phyloP scores from a whole-genome alignment of 2,797 vertebrate species.

The Channallabes apus region DNA sequence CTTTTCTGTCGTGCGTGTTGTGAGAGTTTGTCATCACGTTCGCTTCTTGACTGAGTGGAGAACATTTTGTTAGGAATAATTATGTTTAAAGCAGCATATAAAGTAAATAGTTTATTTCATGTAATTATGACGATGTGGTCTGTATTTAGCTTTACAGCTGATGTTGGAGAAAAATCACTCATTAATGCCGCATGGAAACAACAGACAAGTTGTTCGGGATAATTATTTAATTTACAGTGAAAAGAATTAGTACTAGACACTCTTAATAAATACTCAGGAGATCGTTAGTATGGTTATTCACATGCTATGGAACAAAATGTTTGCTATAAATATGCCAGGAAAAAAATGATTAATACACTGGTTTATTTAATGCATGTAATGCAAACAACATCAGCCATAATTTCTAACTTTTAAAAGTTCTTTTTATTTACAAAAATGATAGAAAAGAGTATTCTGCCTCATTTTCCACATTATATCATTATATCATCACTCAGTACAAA shows the following conservation, averaged over 20 bases:
- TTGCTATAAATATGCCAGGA: neutral
- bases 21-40: too few relatives aligned
- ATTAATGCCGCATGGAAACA: neutral
- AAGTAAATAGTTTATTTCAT: neutral
- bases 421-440: too few relatives aligned
- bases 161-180: neutral
- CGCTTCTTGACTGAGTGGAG: neutral
- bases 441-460: neutral
- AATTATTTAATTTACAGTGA: too few relatives aligned
- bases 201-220: too few relatives aligned
- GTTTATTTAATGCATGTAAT: neutral
- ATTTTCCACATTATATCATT: neutral
- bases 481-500: neutral
- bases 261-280: too few relatives aligned
- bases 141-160: neutral
- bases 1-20: neutral
- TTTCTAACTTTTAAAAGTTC: neutral
- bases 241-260: too few relatives aligned
- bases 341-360: neutral
- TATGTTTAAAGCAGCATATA: neutral
- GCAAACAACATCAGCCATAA: neutral
- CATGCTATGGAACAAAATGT: neutral
- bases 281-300: neutral
- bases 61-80: too few relatives aligned
- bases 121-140: too few relatives aligned